Base-by-base conservation (phyloP, 2,797 vertebrate genomes). In the Darevskia nairensis region DNA sequence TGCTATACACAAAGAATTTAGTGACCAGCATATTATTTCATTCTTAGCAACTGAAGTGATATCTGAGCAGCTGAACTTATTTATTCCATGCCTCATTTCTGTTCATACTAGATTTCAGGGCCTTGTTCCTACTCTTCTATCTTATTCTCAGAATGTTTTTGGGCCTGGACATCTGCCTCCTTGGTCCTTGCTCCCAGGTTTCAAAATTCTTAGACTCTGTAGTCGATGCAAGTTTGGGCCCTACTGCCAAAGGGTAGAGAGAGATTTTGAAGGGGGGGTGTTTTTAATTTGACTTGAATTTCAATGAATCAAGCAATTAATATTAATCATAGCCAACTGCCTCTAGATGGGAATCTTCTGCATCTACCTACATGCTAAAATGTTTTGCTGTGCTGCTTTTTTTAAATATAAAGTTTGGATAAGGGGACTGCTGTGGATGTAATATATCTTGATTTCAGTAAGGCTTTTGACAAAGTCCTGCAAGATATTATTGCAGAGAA, bases 221-320 rank as follows among this genome's bases (percentile, higher is more conserved):
- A 39, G 27, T 23, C 10, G n/a, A 59, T 61, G 3, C 78, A 59
- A n/a, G 44, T 50, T 50, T 50, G 44, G 27, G 50, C 29, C 41
- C 27, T 27, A 50, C 46, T 50, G 50, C 3, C 50, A 50, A 50
- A 50, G 50, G 44, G 41, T 8, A 3, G 27, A 17, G 41, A 78
- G 6, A 78, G 6, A 13, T 17, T 78, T n/a, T 78, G 7, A 25
- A 13, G 27, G 29, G 29, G 6, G 27, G 44, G 44, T 32, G 78
- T 59, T 35, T 80, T 79, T 13, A 80, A 80, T 80, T 59, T 80
- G 78, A 59, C 50, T n/a, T 80, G 50, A 80, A 80, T 59, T 59
- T n/a, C 50, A 32, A 59, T 80, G 50, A 55, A 32, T 59, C n/a
- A 55, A 19, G 27, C 17, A 55, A 79, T 79, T 50, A 15, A 55